A percentile compares a stretch with the other conserved stretches of the same genome.
Evolutionary conservation across 1,140 invertebrate genomes (phyloP).

Genomic region (Battus philenor): DNA sequence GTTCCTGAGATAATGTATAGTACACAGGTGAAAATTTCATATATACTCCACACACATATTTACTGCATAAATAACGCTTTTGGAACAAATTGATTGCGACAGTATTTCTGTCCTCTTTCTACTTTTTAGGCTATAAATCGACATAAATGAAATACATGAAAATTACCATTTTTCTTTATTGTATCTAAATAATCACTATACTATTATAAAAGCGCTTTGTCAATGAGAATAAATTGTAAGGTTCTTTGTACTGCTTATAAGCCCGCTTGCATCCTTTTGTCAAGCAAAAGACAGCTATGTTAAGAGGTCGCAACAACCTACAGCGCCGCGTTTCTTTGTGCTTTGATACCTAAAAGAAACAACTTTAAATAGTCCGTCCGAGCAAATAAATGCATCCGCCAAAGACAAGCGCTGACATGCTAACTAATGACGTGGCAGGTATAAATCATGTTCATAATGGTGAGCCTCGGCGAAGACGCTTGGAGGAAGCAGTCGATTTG

Average conservation of each 20-base stretch:
- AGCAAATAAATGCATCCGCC: slow-evolving; percentile 61
- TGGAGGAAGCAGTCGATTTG: slow-evolving; percentile 69
- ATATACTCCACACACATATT: too few species aligned
- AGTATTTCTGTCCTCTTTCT: too few species aligned
- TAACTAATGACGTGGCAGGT: slow-evolving; percentile 68
- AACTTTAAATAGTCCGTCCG: slow-evolving; percentile 34
- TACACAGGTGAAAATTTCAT: too few species aligned
- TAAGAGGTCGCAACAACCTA: slow-evolving; percentile 14
- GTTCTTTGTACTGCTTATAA: neutral
- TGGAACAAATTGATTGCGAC: too few species aligned
- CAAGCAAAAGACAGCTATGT: slow-evolving; percentile 6
- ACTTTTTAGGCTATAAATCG: too few species aligned
- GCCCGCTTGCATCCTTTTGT: slow-evolving; percentile 8
- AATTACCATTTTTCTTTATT: too few species aligned
- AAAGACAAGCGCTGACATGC: slow-evolving; percentile 52
- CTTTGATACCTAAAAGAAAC: slow-evolving; percentile 16
- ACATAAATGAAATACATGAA: too few species aligned
- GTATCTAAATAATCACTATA: too few species aligned
- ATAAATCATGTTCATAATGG: slow-evolving; percentile 71
- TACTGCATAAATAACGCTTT: too few species aligned
- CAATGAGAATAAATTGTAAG: too few species aligned
- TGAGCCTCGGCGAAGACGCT: slow-evolving; percentile 43
- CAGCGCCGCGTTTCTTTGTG: slow-evolving; percentile 19
- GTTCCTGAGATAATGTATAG: too few species aligned
- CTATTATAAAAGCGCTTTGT: too few species aligned